Base-by-base conservation (phyloP, 37 sponge, comb jelly and placozoan species). In the Oopsacas minuta region DNA sequence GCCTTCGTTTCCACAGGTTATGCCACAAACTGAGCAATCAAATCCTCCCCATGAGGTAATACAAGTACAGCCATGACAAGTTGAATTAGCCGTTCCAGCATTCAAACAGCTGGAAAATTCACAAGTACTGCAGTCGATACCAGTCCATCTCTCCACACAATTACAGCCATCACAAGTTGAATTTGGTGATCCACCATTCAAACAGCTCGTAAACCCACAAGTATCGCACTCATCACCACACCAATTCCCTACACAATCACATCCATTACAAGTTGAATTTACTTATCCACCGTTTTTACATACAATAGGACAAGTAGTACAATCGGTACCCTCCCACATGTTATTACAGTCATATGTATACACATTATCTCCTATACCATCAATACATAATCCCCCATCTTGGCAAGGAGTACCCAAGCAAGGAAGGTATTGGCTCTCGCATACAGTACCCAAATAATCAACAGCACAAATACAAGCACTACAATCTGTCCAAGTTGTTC, bases 161-260 rank as follows among this genome's bases (percentile, higher is more conserved):
- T 61, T 12, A 61, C 75, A 61, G 7, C 75, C 75, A 12, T 10
- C 30, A 61, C 75, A 61, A 61, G 75, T 61, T 25, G 22, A 3
- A 61, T 61, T 61, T 7, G 7, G 17, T 3, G 1, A 5, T 61
- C 75, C 75, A 61, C 75, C 75, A n/a, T 61, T 61, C 28, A 32
- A 34, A 61, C 75, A 61, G 49, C 15, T 42, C 28, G 75, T 3
- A 5, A 61, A 34, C 75, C 22, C 17, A 61, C 75, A 61, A 10
- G 22, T 12, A 61, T 12, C 22, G 28, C 75, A 61, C 5, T 25
- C 30, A 61, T 12, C 28, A 32, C 22, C 75, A 20, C 75, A 25
- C 75, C 75, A 61, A 61, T 61, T 61, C 7, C 75, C 75, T 7
- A 61, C 75, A 12, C 75, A 61, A n/a, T 61, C 30, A 61, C 75